Conservation (phyloP, 2,797 vertebrate genomes). For the Garrulus glandarius region DNA sequence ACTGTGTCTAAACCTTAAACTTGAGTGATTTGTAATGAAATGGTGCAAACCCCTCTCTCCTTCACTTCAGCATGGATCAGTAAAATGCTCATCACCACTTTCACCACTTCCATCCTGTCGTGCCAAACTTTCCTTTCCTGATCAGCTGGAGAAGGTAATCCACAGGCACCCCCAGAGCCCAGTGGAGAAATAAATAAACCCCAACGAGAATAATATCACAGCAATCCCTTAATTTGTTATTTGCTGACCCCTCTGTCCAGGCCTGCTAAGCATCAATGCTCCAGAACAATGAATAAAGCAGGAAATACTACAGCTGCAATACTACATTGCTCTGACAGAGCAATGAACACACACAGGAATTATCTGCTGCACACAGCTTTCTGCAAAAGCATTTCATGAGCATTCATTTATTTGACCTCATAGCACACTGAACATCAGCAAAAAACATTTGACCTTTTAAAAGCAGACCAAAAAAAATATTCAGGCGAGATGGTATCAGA, state of each 20-base stretch:
- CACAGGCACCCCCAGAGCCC: background rate
- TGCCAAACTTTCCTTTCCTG: background rate
- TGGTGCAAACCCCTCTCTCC: background rate
- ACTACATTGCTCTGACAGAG: too few relatives aligned
- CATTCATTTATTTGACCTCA: background rate
- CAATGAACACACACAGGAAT: background rate
- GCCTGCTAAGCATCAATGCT: background rate
- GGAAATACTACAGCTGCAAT: background rate
- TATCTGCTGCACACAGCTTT: background rate
- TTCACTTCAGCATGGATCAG: background rate
- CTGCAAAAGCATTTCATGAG: background rate
- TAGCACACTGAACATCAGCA: background rate
- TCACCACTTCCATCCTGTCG: background rate
- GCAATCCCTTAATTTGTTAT: background rate
- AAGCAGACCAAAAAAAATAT: background rate
- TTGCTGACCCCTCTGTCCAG: background rate
- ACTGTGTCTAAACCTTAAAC: background rate
- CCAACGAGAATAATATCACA: background rate
- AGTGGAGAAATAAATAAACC: background rate
- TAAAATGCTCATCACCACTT: background rate
- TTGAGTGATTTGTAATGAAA: background rate
- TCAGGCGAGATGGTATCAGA: background rate
- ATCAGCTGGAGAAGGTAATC: background rate
- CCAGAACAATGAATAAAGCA: background rate
- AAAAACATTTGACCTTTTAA: background rate